These are phyloP conservation scores for Daktulosphaira vitifoliae DNA, from an alignment of 1,140 invertebrate genomes.

Conservation along the genomic window DNA sequence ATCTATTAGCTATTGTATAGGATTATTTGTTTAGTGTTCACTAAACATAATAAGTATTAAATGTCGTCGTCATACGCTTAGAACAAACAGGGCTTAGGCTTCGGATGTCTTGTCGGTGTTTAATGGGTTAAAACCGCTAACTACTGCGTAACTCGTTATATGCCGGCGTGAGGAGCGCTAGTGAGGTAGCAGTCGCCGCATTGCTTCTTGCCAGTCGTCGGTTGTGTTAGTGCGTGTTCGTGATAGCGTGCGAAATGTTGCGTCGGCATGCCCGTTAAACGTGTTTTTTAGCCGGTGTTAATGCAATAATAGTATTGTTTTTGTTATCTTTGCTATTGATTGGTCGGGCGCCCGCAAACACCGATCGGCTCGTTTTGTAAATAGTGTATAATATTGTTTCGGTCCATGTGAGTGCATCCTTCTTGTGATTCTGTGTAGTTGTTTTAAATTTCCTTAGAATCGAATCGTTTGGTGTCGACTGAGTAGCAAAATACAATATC, in stretches of 20 bases:
- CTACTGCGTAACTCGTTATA: background rate
- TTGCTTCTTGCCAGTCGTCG: background rate
- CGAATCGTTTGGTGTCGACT: no score
- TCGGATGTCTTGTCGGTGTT: no score
- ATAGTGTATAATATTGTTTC: conserved; percentile 9
- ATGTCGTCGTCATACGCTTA: no score
- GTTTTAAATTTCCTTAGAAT: no score
- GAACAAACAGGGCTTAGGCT: no score
- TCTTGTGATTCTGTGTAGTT: no score
- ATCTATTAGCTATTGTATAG: no score
- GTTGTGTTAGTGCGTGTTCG: conserved; percentile 23
- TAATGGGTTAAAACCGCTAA: no score
- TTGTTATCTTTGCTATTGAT: background rate
- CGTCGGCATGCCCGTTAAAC: background rate
- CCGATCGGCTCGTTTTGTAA: background rate
- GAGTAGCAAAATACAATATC: no score
- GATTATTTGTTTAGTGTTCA: no score
- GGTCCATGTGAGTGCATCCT: no score
- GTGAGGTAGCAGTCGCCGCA: conserved; percentile 8
- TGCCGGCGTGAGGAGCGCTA: conserved; percentile 19
- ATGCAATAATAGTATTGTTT: background rate
- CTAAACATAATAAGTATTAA: no score
- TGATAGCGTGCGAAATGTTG: conserved; percentile 22
- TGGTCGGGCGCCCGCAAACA: background rate
- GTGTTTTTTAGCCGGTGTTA: background rate